A percentile compares a stretch with the other conserved stretches of the same genome.
phyloP scores from a whole-genome alignment of 2,113 vertebrate species.

The Platysternon megacephalum region DNA sequence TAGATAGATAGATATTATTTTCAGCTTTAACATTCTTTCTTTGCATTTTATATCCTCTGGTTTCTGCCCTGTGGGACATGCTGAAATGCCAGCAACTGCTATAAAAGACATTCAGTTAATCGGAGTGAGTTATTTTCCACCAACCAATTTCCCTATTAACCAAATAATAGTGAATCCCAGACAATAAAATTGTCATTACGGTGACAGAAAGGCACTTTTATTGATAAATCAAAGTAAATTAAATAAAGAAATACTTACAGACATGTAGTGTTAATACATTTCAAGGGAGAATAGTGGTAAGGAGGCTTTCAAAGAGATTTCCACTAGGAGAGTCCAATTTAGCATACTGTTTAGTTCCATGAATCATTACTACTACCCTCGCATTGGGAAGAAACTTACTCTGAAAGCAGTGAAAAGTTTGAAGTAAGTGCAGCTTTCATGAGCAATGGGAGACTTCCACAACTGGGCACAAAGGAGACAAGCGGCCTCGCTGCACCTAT shows the following conservation, averaged over 20 bases:
- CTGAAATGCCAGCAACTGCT: neutral
- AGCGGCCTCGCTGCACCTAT: neutral
- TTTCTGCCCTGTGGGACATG: neutral
- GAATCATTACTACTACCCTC: neutral
- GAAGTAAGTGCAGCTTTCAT: neutral
- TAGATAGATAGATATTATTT: neutral
- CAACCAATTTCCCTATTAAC: slow-evolving; percentile 31
- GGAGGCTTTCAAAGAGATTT: neutral
- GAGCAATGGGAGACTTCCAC: neutral
- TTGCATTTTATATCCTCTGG: neutral
- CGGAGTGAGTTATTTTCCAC: neutral
- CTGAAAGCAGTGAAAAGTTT: neutral
- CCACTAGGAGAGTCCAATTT: fast-evolving
- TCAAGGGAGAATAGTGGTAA: neutral
- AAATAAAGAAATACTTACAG: neutral
- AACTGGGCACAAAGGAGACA: neutral
- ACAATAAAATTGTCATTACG: neutral
- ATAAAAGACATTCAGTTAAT: neutral
- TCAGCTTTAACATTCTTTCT: neutral
- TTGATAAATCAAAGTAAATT: neutral
- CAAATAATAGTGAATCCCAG: neutral
- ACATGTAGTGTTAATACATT: neutral
- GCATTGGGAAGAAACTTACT: fast-evolving
- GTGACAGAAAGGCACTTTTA: neutral
- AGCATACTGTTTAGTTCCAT: neutral